Evolutionary conservation across 2,113 vertebrate species (phyloP), one percentile per base, ranked within the genome.

Genomic region (Coturnix japonica): DNA sequence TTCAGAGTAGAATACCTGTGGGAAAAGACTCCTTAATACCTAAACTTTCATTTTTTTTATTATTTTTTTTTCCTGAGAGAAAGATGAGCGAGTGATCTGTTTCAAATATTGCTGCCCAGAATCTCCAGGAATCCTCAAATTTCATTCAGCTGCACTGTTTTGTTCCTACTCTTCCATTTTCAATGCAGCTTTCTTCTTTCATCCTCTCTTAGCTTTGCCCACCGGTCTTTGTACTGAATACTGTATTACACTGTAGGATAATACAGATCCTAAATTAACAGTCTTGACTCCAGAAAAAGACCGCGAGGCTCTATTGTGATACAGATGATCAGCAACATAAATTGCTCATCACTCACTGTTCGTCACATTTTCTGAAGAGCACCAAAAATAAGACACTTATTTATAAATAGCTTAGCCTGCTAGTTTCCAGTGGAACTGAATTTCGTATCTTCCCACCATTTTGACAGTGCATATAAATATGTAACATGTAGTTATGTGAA

Each of bases 341-440:
- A 95, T 89, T 91, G 87, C 89, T 96, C 95, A 95, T 95, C 91
- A 94, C 75, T 94, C 84, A 64, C 78, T 95, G 94, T 85, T 95
- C 92, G 81, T 94, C 89, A 88, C 51, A 94, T 87, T 93, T 85
- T 81, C 74, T 93, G 89, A 96, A 96, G 91, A 96, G 95, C 78
- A 89, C 92, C 91, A 93, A 93, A 94, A 95, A 95, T 95, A 96
- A 94, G 80, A 53, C 82, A 91, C 88, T 94, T 96, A 90, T 74
- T 94, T 96, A 95, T 95, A 95, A 95, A 94, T 95, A 96, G 88
- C 88, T 94, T 83, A 85, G 94, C 90, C 82, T 95, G 72, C 89
- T 93, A 59, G 47, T 85, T 94, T 73, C 87, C 79, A 96, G 56
- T 61, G 71, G 87, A 96, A 89, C 60, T 93, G 43, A 71, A 43